A percentile compares a stretch with the other conserved stretches of the same genome.
Conservation (phyloP, 2,888 invertebrate species). For the Perithous albicinctus region DNA sequence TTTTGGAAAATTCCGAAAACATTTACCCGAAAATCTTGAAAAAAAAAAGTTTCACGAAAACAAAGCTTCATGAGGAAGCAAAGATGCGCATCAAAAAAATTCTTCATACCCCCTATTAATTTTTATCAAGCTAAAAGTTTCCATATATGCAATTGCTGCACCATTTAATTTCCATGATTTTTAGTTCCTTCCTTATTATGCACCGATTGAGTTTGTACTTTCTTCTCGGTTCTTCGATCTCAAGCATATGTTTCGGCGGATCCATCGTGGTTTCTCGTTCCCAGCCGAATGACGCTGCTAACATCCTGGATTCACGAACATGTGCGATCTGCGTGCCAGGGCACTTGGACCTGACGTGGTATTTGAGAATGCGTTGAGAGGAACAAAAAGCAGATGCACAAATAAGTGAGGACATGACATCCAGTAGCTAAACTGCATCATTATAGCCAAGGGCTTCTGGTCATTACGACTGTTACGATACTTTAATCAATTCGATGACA, state of each 20-base stretch:
- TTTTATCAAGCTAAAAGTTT: too few relatives aligned
- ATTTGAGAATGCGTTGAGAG: conserved; percentile 41
- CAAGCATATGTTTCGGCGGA: conserved; percentile 50
- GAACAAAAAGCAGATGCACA: background rate
- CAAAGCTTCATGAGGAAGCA: too few relatives aligned
- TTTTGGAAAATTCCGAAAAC: too few relatives aligned
- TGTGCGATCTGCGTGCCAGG: conserved; percentile 45
- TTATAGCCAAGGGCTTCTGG: background rate
- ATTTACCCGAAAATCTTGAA: too few relatives aligned
- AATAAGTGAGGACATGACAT: background rate
- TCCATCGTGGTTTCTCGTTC: conserved; percentile 45
- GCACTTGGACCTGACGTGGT: conserved; percentile 3
- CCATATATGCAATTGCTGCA: too few relatives aligned
- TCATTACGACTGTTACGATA: background rate
- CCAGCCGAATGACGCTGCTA: conserved; percentile 43
- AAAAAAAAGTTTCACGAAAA: too few relatives aligned
- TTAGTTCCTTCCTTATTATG: too few relatives aligned
- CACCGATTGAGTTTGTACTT: background rate
- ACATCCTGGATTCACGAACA: conserved; percentile 64
- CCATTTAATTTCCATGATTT: too few relatives aligned
- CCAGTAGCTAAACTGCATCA: background rate
- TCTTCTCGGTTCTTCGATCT: conserved; percentile 38
- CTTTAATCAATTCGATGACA: background rate
- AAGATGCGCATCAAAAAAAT: too few relatives aligned
- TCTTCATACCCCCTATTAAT: too few relatives aligned